Percentiles rank a stretch among this genome's conserved stretches.
Conservation (phyloP, 2,113 vertebrate species). For the Lophochroa leadbeateri region DNA sequence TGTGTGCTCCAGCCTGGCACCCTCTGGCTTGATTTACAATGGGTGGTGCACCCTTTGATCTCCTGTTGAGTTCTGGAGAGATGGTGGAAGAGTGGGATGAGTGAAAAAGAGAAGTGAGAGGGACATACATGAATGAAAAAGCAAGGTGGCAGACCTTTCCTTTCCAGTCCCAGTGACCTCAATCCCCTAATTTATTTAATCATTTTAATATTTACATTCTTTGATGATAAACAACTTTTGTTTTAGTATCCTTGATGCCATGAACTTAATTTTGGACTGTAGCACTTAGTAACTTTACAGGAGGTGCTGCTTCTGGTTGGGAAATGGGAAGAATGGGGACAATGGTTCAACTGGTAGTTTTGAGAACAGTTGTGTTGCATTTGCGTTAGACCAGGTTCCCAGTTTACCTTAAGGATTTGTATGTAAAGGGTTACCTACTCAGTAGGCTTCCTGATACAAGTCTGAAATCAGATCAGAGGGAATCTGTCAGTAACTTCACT, state of each 20-base stretch:
- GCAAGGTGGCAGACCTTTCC: neutral
- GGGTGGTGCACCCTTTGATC: slow-evolving; percentile 62
- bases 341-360: neutral
- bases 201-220: neutral
- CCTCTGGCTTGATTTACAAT: slow-evolving; percentile 53
- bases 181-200: neutral
- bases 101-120: slow-evolving; percentile 41
- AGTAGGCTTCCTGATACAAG: neutral
- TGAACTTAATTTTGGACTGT: neutral
- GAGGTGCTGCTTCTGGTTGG: neutral
- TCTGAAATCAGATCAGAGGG: neutral
- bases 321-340: neutral
- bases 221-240: neutral
- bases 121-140: slow-evolving; percentile 52
- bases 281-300: neutral
- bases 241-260: neutral
- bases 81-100: slow-evolving; percentile 44
- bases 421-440: neutral
- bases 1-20: slow-evolving; percentile 28
- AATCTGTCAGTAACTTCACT: neutral
- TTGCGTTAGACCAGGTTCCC: neutral
- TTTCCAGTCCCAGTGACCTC: neutral
- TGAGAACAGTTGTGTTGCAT: neutral
- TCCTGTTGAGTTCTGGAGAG: slow-evolving; percentile 60
- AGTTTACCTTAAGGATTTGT: neutral